A percentile compares a stretch with the other conserved stretches of the same genome.
Evolutionary conservation across 1,140 invertebrate species (phyloP).

Genomic region (Pristionchus pacificus): DNA sequence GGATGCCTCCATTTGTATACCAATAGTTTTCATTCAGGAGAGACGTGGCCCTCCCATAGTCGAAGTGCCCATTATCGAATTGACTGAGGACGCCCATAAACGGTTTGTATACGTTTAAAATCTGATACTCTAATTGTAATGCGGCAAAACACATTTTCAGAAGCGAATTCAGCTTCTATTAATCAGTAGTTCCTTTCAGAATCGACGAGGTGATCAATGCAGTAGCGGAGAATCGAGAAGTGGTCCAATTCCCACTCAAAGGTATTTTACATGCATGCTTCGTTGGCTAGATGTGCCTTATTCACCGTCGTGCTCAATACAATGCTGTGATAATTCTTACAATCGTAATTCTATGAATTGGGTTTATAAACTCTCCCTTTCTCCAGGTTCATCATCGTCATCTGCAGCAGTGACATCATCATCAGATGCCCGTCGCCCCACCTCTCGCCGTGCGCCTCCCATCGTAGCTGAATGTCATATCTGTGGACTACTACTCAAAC

Average conservation of each 20-base stretch:
- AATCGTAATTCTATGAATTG: too few species aligned
- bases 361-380: too few species aligned
- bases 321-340: not conserved
- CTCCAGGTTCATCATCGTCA: too few species aligned
- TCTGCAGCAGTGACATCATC: too few species aligned
- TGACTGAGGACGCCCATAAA: not conserved
- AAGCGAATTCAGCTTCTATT: too few species aligned
- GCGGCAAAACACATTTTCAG: too few species aligned
- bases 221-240: slow-evolving; percentile 9
- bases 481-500: slow-evolving; percentile 63
- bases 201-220: slow-evolving; percentile 28
- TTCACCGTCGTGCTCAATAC: too few species aligned
- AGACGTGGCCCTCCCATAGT: not conserved
- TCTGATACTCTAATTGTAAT: too few species aligned
- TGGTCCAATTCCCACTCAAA: not conserved
- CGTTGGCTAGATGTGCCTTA: not conserved
- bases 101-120: too few species aligned
- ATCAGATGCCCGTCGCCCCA: not conserved
- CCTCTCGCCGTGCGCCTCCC: not conserved
- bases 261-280: not conserved
- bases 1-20: too few species aligned
- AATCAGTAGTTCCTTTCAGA: not conserved
- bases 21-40: not conserved
- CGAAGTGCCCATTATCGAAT: not conserved
- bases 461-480: slow-evolving; percentile 24